Base-by-base conservation (phyloP, 2,113 vertebrate species). In the Dromiciops gliroides region DNA sequence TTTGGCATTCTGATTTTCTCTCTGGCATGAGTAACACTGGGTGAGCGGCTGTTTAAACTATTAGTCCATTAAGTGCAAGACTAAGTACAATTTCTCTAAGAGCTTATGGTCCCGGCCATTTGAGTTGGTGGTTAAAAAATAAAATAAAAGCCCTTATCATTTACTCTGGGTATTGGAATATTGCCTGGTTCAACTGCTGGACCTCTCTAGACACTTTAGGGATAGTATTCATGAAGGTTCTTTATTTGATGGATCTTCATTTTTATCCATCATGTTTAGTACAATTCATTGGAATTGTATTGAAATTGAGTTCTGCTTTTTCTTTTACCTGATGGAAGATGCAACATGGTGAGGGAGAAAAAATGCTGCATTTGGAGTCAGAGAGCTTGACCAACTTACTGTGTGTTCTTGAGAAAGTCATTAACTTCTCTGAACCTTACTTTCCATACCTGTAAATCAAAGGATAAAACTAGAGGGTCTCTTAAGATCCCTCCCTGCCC, bases 251-350 rank as follows among this genome's bases (percentile, higher is more conserved):
- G 56, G 56, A 83, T 83, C 16, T 44, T 83, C 37, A 44, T 44
- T 83, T 83, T 83, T 44, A n/a, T 83, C 16, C 67, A n/a, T 75
- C 60, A n/a, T 19, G 1, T 37, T n/a, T 75, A 75, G 60, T n/a
- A 37, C 60, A 75, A 19, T 91, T 44, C 91, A 52, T 47, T 75
- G 51, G 1, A 89, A 6, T 51, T 8, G 3, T 51, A 91, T 28
- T 24, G 53, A 50, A 51, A 90, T 6, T 11, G 51, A 23, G 0
- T 89, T 90, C 51, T 51, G 28, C 44, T 75, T 83, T 94, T 48
- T 48, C 37, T 94, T 89, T 83, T 90, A 56, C 51, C 89, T 52
- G 31, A 94, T 95, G 92, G 90, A 90, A 90, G 90, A 83, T 44
- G n/a, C n/a, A 44, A 83, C 7, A 44, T n/a, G 67, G 16, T 44